Evolutionary conservation across 1,140 invertebrate species (phyloP).

Genomic region (Nixonia krombeini): DNA sequence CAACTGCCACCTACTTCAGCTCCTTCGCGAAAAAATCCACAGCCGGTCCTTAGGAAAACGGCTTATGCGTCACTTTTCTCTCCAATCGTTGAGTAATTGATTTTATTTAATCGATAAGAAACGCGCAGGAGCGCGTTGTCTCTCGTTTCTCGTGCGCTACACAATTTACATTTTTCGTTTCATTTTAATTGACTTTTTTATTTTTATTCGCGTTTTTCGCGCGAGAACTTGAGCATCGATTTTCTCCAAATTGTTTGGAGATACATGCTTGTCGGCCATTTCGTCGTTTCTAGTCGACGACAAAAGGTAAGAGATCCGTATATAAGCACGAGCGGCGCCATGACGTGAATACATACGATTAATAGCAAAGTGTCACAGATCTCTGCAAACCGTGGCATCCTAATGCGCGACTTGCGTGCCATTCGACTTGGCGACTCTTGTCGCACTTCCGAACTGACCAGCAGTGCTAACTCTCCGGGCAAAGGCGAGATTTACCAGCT

Average conservation of each 20-base stretch:
- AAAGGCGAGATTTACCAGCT: constrained; percentile 41
- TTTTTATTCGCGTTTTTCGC: too few relatives aligned
- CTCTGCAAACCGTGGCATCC: constrained; percentile 32
- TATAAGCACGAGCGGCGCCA: constrained; percentile 30
- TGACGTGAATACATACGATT: constrained; percentile 37
- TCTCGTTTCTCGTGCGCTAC: too few relatives aligned
- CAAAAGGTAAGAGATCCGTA: constrained; percentile 6
- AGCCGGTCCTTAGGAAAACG: constrained; percentile 43
- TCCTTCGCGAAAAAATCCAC: constrained; percentile 18
- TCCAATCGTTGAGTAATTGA: too few relatives aligned
- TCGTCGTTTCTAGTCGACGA: constrained; percentile 3
- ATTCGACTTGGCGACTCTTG: constrained; percentile 32
- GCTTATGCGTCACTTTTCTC: constrained; percentile 47
- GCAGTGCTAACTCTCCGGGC: constrained; percentile 35
- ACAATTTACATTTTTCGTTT: too few relatives aligned
- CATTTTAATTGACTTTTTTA: too few relatives aligned
- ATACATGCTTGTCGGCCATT: neutral
- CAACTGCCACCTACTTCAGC: constrained; percentile 23
- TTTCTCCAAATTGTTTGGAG: neutral
- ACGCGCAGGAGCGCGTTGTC: too few relatives aligned
- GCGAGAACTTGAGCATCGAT: constrained; percentile 1
- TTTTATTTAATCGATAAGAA: too few relatives aligned
- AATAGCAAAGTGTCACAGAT: constrained; percentile 47
- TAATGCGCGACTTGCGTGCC: constrained; percentile 50
- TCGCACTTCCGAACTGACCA: constrained; percentile 25